Base-by-base conservation (phyloP, 2,888 invertebrate species). In the Proisotoma minuta region DNA sequence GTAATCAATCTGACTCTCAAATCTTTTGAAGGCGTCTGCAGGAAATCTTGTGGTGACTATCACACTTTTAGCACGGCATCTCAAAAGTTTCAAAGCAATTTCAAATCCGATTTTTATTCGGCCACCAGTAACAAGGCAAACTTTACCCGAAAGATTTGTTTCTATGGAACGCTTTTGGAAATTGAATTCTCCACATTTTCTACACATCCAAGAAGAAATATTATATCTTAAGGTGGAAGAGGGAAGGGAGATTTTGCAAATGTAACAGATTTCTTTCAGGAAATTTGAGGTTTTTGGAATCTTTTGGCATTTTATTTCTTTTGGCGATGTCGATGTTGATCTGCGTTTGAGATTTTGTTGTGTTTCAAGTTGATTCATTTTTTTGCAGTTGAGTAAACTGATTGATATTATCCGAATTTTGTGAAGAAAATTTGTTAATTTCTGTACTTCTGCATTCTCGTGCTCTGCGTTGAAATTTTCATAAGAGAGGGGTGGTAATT, bases 21-120 rank as follows among this genome's bases (percentile, higher is more conserved):
- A 66, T 20, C 66, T 50, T 47, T 39, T 34, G 24, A 52, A 18
- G 4, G 66, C 63, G 59, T 66, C 64, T 1, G 28, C 15, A 18
- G 66, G 66, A 54, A 66, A 66, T 53, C 66, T 43, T 3, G 66
- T 63, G 1, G 66, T 64, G 1, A 50, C 56, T 20, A 63, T 48
- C 2, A 66, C 63, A 34, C 34, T 8, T 15, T 34, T 24, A 22
- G 59, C 59, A 2, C 64, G 64, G 29, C 27, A 34, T 2, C 66
- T 60, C 2, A 66, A 47, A n/a, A 66, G 47, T 48, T 60, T 60
- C 50, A 66, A 40, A 20, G 27, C 60, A 1, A 28, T 53, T 59
- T 66, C 59, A 27, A 52, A 66, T 22, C 66, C 66, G 34, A 66
- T 66, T 61, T 66, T 66, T n/a, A 65, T 51, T 51, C 66, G 60